Evolutionary conservation across 2,797 vertebrate species (phyloP).

Genomic region (Decapterus maruadsi): DNA sequence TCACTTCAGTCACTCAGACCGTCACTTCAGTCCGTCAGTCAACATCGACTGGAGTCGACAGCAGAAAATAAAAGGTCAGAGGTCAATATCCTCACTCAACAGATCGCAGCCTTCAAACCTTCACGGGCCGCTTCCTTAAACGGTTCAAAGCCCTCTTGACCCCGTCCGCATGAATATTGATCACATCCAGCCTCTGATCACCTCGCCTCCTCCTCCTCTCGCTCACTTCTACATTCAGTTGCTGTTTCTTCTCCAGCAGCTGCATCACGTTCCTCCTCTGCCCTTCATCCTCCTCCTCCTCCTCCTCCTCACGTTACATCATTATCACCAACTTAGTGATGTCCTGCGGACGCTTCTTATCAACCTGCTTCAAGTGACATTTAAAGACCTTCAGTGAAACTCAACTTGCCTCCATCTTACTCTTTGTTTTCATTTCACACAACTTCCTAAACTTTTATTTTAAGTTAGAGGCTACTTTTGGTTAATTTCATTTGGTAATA

Average conservation of each 20-base stretch:
- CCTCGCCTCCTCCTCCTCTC: not conserved
- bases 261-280: not conserved
- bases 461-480: not conserved
- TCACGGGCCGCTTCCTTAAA: not conserved
- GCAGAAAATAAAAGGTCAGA: no score
- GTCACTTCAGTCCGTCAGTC: no score
- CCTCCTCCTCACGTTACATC: not conserved
- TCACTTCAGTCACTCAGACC: no score
- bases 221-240: conserved; percentile 18
- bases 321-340: not conserved
- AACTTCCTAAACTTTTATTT: not conserved
- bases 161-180: conserved; percentile 1
- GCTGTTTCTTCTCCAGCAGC: not conserved
- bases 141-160: not conserved
- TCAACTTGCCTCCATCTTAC: not conserved
- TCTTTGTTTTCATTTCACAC: not conserved
- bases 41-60: no score
- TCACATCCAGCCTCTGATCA: not conserved
- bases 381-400: not conserved
- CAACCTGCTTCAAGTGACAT: not conserved
- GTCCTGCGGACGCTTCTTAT: not conserved
- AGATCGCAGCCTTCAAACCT: not conserved
- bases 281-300: no score
- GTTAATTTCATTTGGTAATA: not conserved
- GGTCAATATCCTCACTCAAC: not conserved